Conservation (phyloP, 2,888 invertebrate genomes). For the Eilema griseolum region DNA sequence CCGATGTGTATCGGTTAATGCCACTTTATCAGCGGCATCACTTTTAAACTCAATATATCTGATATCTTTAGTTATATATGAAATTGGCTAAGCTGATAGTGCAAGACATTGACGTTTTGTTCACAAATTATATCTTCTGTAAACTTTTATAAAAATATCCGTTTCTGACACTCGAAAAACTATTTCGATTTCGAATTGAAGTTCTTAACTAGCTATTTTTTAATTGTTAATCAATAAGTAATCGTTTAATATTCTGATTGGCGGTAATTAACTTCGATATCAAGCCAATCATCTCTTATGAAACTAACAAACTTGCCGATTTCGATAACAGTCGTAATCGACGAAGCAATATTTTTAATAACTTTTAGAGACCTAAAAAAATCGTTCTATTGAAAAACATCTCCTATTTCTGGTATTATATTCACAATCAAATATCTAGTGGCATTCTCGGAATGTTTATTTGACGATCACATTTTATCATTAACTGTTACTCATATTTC, state of each 20-base stretch:
- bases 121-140: conserved; percentile 18
- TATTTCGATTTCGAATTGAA: neutral
- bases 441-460: conserved; percentile 21
- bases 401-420: neutral
- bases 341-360: conserved; percentile 35
- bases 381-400: neutral
- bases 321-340: conserved; percentile 41
- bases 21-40: conserved; percentile 74
- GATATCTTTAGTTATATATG: conserved; percentile 67
- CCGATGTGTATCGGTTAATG: conserved; percentile 81
- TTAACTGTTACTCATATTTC: conserved; percentile 28
- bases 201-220: conserved; percentile 24
- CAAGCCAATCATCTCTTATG: conserved; percentile 30
- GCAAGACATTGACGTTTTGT: conserved; percentile 38
- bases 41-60: conserved; percentile 64
- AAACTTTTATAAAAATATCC: conserved; percentile 9
- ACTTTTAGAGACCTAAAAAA: neutral
- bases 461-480: conserved; percentile 53
- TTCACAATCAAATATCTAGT: conserved; percentile 11
- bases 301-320: conserved; percentile 43
- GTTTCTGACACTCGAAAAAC: conserved; percentile 3
- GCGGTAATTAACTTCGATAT: conserved; percentile 28
- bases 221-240: conserved; percentile 34
- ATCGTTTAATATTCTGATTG: conserved; percentile 37
- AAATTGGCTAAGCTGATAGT: conserved; percentile 61